Percentiles rank a stretch among this genome's conserved stretches.
Evolutionary conservation across 2,888 invertebrate species (phyloP).

Genomic region (Drosophila prostipennis): DNA sequence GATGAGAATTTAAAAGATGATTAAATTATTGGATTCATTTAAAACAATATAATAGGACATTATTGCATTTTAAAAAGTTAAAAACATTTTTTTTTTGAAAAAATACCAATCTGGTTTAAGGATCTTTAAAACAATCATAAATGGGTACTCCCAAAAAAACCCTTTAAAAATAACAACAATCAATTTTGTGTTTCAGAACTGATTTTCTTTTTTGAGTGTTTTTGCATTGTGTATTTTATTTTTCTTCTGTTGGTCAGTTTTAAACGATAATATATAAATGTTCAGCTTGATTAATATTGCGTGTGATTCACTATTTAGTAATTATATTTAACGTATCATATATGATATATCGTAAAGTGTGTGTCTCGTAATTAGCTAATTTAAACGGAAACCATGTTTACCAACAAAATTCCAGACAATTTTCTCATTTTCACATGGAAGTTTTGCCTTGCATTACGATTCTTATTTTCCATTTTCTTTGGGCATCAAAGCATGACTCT

Average conservation of each 20-base stretch:
- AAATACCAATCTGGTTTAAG: too few species aligned
- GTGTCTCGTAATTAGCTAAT: constrained; percentile 29
- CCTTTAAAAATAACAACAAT: constrained; percentile 34
- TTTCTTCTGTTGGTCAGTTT: constrained; percentile 53
- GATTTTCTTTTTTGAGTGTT: constrained; percentile 46
- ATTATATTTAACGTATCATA: constrained; percentile 33
- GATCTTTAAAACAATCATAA: too few species aligned
- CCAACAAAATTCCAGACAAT: constrained; percentile 44
- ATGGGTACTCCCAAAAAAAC: too few species aligned
- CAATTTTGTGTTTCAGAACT: constrained; percentile 51
- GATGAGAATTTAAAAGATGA: too few species aligned
- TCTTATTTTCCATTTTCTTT: constrained; percentile 55
- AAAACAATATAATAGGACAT: too few species aligned
- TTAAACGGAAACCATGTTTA: constrained; percentile 39
- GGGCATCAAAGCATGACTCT: constrained; percentile 77
- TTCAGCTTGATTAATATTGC: constrained; percentile 78
- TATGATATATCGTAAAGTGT: constrained; percentile 20
- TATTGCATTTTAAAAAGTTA: too few species aligned
- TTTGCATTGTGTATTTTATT: constrained; percentile 43
- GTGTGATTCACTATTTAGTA: constrained; percentile 58
- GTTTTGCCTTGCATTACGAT: constrained; percentile 22
- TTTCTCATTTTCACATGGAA: constrained; percentile 42
- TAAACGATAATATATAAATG: constrained; percentile 75
- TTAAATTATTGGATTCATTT: too few species aligned
- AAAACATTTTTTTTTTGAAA: too few species aligned